Base-by-base conservation (phyloP, 2,888 invertebrate species). In the Mactromeris polynyma region DNA sequence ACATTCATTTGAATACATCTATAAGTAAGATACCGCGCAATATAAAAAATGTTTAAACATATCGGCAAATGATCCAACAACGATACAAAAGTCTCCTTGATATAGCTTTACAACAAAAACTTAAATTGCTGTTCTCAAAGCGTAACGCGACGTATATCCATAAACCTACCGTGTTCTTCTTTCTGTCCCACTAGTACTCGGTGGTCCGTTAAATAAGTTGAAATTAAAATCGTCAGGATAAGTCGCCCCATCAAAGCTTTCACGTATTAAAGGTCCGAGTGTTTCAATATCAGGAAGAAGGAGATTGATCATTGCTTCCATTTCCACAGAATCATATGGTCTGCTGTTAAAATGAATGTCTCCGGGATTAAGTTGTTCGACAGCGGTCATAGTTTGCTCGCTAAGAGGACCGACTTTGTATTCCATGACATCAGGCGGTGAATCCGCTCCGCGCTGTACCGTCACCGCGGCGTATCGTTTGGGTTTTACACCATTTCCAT, bases 361-460 rank as follows among this genome's bases (percentile, higher is more conserved):
- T 0, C 92, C 92, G 19, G 88, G 85, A 21, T 81, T 58, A 21
- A 89, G 82, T 33, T 92, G 54, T 7, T 85, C 88, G 0, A 14
- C 40, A 1, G 86, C 81, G 11, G 80, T 88, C 14, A 93, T 86
- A 33, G 84, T 79, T 40, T 14, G 36, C 0, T 86, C 58, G 21
- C 87, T 90, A 2, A 94, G 86, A 0, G 94, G 94, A 2, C 94
- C 94, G 7, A 94, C 93, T 85, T 91, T 92, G 82, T 94, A 94
- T 64, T 94, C 93, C 93, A 94, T 94, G 7, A 93, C 85, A 77
- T 92, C 92, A 14, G 93, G 93, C 9, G 86, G 21, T 3, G 86
- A 42, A 17, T 42, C 84, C 31, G 86, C 88, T 14, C 94, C 93
- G 9, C 92, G 85, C n/a, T 92, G 90, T 0, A 94, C 92, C 0